These are phyloP conservation scores for Ibidorhyncha struthersii DNA, from an alignment of 2,113 vertebrate genomes.

Conservation along the genomic window DNA sequence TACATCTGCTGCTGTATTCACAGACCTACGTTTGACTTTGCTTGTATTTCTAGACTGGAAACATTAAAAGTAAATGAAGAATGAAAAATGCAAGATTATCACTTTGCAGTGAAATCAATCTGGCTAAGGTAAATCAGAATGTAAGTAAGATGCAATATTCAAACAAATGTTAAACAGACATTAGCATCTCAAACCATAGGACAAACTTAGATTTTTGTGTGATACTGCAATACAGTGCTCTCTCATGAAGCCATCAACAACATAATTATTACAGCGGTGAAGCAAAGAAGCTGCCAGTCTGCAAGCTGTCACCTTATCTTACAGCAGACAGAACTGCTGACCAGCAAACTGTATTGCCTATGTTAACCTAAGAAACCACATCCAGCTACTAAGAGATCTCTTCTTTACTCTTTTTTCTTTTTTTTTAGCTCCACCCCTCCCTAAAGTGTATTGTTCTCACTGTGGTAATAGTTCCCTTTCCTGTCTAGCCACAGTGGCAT, in stretches of 20 bases:
- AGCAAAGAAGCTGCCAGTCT: not conserved
- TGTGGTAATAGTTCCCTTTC: not conserved
- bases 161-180: not conserved
- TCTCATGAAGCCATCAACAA: not conserved
- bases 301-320: not conserved
- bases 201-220: not conserved
- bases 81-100: not conserved
- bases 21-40: not conserved
- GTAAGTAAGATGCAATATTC: not conserved
- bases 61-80: not conserved
- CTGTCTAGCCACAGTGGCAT: not conserved
- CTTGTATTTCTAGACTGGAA: not conserved
- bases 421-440: accelerated
- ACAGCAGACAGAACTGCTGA: not conserved
- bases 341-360: not conserved
- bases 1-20: not conserved
- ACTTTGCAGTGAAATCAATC: not conserved
- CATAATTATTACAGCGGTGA: not conserved
- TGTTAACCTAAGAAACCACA: not conserved
- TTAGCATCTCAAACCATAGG: not conserved
- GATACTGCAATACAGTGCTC: not conserved
- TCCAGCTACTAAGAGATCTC: not conserved
- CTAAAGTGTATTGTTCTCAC: not conserved
- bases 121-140: not conserved
- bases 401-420: not conserved